Percentiles rank a stretch among this genome's conserved stretches.
Conservation (phyloP, 37 sponge, comb jelly and placozoan species). For the Bolinopsis microptera region DNA sequence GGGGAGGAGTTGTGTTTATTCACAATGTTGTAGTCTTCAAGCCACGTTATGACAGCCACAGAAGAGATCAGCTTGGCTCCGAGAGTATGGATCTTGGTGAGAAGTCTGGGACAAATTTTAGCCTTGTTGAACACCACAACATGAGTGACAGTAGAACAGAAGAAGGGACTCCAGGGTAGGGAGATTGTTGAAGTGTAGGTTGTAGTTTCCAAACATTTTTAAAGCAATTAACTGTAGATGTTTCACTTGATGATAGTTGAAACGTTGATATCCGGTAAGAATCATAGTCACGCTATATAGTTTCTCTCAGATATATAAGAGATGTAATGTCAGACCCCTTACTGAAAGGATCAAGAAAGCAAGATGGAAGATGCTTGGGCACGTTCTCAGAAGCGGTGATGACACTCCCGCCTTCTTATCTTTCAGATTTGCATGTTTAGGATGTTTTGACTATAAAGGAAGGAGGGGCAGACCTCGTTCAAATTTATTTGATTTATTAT, state of each 20-base stretch:
- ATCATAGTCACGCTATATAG: neutral
- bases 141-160: slow-evolving; percentile 52
- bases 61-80: slow-evolving; percentile 25
- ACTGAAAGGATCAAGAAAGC: no score
- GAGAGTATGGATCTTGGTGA: slow-evolving; percentile 12
- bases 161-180: slow-evolving; percentile 49
- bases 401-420: no score
- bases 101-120: neutral
- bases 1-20: slow-evolving; percentile 26
- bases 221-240: neutral
- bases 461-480: no score
- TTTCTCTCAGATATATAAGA: no score
- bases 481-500: no score
- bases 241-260: neutral
- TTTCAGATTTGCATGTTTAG: no score
- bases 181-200: slow-evolving; percentile 57
- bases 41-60: slow-evolving; percentile 45
- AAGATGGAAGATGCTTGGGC: no score
- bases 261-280: neutral
- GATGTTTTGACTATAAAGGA: no score
- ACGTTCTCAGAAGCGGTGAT: no score
- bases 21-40: neutral
- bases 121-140: slow-evolving; percentile 58
- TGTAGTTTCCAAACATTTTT: slow-evolving; percentile 41
- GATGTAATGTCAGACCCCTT: no score